Conservation (phyloP, 2,797 vertebrate species). For the Anguilla megastoma region DNA sequence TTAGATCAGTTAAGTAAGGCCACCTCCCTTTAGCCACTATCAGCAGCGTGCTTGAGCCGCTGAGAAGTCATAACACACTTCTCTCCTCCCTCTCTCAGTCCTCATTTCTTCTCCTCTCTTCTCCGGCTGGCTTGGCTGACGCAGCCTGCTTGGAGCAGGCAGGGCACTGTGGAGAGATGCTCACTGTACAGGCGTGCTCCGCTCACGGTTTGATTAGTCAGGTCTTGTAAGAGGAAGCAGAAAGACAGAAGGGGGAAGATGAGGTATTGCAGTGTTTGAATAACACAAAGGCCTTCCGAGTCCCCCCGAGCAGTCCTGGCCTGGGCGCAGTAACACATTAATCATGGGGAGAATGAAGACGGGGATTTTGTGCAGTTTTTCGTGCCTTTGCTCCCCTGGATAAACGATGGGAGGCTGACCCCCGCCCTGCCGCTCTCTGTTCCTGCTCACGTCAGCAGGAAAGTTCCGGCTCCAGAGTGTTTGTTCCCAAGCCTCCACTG, state of each 20-base stretch:
- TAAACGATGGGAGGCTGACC: conserved; percentile 22
- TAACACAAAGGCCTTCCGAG: conserved; percentile 22
- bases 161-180: no score
- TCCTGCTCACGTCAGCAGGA: conserved; percentile 26
- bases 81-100: background rate
- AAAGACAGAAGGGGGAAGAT: background rate
- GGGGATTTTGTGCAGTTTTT: background rate
- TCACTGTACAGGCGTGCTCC: background rate
- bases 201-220: background rate
- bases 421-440: background rate
- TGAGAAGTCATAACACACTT: conserved; percentile 44
- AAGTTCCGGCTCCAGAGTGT: conserved; percentile 22
- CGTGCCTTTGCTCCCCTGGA: background rate
- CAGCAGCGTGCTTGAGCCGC: conserved; percentile 2
- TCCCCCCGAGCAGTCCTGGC: background rate
- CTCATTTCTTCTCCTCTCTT: background rate
- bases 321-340: conserved; percentile 16
- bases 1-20: conserved; percentile 36
- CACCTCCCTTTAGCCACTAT: background rate
- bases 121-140: no score
- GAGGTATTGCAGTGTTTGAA: background rate
- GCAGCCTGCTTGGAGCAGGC: no score
- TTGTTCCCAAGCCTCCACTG: background rate
- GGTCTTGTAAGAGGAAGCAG: background rate
- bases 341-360: conserved; percentile 28